Evolutionary conservation across 2,113 vertebrate genomes (phyloP), one percentile per base, ranked within the genome.

Genomic region (Pyxicephalus adspersus): DNA sequence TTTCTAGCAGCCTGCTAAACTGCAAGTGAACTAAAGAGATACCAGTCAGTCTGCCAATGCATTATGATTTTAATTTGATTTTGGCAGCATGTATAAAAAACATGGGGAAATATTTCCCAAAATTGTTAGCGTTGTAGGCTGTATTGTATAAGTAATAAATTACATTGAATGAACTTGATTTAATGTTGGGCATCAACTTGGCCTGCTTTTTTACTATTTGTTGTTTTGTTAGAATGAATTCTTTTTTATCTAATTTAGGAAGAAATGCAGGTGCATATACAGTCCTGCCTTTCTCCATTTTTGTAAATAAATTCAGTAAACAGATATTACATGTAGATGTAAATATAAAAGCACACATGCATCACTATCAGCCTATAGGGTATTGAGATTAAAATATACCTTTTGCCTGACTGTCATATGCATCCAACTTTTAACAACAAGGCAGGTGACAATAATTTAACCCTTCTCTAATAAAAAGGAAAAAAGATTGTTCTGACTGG

Each of bases 61-160:
- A 75, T 82, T 75, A 75, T 28, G 29, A 50, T 75, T 82, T 82
- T 75, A 82, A 82, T 82, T 82, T 75, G 61, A 82, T 82, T 82
- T 82, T 82, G 71, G 70, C 80, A 82, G 71, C 65, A 82, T 50
- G 61, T 74, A 50, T 74, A 66, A 64, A 75, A 82, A 82, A 82
- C 60, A 74, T 71, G 65, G 61, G 63, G 70, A 75, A 57, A 82
- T 82, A 75, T 75, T 82, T 75, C 63, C 61, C 72, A 57, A 82
- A 74, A 82, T 50, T 63, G 66, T 66, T 82, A 82, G 22, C n/a
- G 61, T 55, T 75, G 50, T 82, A 82, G 70, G 23, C 80, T 45
- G 18, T 34, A 82, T 82, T 75, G 51, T 45, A 74, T 55, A 75
- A 66, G 80, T 51, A 82, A 75, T 75, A 70, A 65, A 82, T 65